Evolutionary conservation across 2,888 invertebrate genomes (phyloP), one percentile per base, ranked within the genome.

Genomic region (Teleiodes luculella): DNA sequence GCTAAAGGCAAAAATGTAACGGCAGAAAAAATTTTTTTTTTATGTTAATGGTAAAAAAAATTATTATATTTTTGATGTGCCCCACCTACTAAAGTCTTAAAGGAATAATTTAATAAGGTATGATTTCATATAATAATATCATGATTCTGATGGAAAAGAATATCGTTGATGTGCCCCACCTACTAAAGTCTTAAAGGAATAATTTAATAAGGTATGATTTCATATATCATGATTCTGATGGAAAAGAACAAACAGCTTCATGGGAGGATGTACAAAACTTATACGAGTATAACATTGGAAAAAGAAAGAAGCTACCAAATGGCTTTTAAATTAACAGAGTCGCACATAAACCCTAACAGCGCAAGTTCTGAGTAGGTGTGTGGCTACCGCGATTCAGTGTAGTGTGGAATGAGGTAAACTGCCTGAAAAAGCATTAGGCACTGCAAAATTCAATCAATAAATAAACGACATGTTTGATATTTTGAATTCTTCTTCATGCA

Each of bases 291-390:
- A 35, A 54, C 3, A 18, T 43, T n/a, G 4, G 55, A 62, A 8
- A 54, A 46, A 47, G 43, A 55, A 16, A 43, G 49, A 55, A 36
- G 39, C 10, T 57, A 45, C 30, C 48, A 54, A 48, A 36, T 60
- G 5, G 55, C 60, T 33, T 35, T 33, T 18, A 58, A 59, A 56
- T 47, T 63, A 36, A 60, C 58, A 13, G 41, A 56, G 11, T 39
- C 52, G 0, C 60, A 62, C 47, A 51, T 59, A 24, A 55, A 50
- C n/a, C 58, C 60, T 8, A 57, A 55, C 28, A 56, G 37, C 58
- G n/a, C 60, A 63, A 52, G 46, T 59, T 36, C 45, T 61, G 6
- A 62, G 63, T 52, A 36, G 48, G 31, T 20, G 49, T 14, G 59
- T 58, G 6, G 57, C 60, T n/a, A 30, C 45, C 1, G 53, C 52